Evolutionary conservation across 2,113 vertebrate genomes (phyloP), one percentile per base, ranked within the genome.

Genomic region (Saccopteryx leptura): DNA sequence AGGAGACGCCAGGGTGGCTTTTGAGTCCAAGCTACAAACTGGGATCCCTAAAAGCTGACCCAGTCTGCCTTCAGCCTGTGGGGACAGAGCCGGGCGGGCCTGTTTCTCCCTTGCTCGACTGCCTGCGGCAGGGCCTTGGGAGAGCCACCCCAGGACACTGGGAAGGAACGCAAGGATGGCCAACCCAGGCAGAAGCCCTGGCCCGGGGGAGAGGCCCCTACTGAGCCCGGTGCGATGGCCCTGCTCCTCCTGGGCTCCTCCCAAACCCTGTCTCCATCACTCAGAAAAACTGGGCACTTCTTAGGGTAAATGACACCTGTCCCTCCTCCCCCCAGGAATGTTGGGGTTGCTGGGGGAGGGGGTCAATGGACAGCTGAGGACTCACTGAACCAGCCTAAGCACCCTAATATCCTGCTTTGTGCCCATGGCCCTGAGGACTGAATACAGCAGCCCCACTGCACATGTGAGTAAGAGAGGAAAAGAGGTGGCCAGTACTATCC

Each of bases 191-290:
- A 33, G 48, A 76, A 92, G 63, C 56, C 60, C 7, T 1, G 2
- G 71, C 23, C 14, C 13, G 7, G 21, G 31, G 31, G 18, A 18
- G 63, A 9, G n/a, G 46, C 52, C 63, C 79, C 19, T 31, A 0
- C 28, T 4, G 9, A 48, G 69, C 18, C 15, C 5, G 9, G 58
- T 5, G 28, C 46, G 68, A 11, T 0, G 0, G 28, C 81, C 82
- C 88, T 61, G 85, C 12, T 58, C 48, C 89, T 85, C 54, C 61
- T 14, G 26, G 80, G 87, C 92, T 96, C 94, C 96, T 86, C 68
- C 94, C 75, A 50, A 74, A 12, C 63, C 90, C 78, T 66, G 28
- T 56, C 71, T 18, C 52, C 8, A 33, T 23, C 10, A 28, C 71
- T 7, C 7, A 5, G 33, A 33, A 65, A 79, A 5, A 13, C 2